These are phyloP conservation scores for Anarrhichthys ocellatus DNA, from an alignment of 2,113 vertebrate species.

Conservation along the genomic window DNA sequence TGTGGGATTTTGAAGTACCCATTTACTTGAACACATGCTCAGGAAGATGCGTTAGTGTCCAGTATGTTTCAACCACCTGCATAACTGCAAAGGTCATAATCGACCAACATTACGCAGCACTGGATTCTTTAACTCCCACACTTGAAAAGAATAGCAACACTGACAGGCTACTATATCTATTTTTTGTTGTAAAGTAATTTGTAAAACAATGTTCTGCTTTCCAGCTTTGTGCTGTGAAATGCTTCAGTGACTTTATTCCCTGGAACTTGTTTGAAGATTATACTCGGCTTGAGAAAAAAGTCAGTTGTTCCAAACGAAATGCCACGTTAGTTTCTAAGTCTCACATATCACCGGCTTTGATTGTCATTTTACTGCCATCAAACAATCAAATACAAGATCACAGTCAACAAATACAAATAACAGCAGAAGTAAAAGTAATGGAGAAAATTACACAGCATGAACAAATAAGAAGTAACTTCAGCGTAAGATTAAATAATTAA, in stretches of 20 bases:
- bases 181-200: not conserved
- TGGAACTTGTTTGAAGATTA: constrained; percentile 40
- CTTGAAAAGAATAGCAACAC: too few relatives aligned
- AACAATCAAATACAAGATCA: not conserved
- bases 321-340: not conserved
- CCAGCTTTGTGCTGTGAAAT: not conserved
- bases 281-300: constrained; percentile 16
- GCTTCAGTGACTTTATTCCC: constrained; percentile 5
- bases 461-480: too few relatives aligned
- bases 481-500: too few relatives aligned
- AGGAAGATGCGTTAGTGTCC: constrained; percentile 5
- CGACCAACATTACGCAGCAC: not conserved
- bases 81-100: constrained; percentile 25
- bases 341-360: not conserved
- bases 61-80: constrained; percentile 21
- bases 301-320: not conserved
- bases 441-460: too few relatives aligned
- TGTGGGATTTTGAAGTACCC: constrained; percentile 42
- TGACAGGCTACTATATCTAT: not conserved
- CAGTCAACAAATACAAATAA: not conserved
- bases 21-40: constrained; percentile 27
- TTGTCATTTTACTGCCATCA: not conserved
- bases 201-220: constrained; percentile 25
- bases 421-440: not conserved
- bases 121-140: not conserved